Base-by-base conservation (phyloP, 2,797 vertebrate genomes). In the Enteromius afrohamiltoni region DNA sequence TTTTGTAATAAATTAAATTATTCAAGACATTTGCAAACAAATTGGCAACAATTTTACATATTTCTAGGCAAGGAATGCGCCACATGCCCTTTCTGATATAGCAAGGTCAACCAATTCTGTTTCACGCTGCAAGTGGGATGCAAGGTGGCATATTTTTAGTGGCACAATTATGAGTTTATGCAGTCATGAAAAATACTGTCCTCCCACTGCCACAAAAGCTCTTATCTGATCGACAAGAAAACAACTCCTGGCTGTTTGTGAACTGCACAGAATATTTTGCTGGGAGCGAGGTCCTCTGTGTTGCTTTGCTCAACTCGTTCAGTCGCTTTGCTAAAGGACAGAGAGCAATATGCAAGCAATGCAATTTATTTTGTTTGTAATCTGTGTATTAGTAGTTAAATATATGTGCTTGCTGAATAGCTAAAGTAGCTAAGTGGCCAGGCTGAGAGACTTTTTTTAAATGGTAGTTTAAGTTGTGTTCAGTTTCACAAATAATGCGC, bases 211-310 rank as follows among this genome's bases (percentile, higher is more conserved):
- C 74, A 58, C 37, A 47, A 60, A 80, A 80, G 26, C 37, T 31
- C 23, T 37, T 64, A 82, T 82, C 45, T 74, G 70, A 82, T 37
- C 13, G 26, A 64, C 58, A 40, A 74, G 69, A 69, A 80, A 82
- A 45, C 69, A 26, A 62, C 40, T 74, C 42, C 42, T 51, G 80
- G 70, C 29, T 51, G 79, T 60, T 74, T 62, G 40, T 74, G 42
- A 62, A 42, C 53, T 19, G 51, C 31, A 76, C 34, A 76, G 51
- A 60, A 26, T 60, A 49, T 67, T 67, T 62, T 0, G 75, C 75
- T 26, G 23, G 23, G 9, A 77, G 75, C 26, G n/a, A 45, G 37
- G 9, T 62, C 75, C 16, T 60, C 34, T 68, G 8, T 9, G 1
- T 64, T 64, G 60, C 60, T 58, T 58, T 13, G 17, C 47, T n/a